These are phyloP conservation scores for Ctenomys sociabilis DNA, from an alignment of 2,113 vertebrate genomes.

Conservation along the genomic window DNA sequence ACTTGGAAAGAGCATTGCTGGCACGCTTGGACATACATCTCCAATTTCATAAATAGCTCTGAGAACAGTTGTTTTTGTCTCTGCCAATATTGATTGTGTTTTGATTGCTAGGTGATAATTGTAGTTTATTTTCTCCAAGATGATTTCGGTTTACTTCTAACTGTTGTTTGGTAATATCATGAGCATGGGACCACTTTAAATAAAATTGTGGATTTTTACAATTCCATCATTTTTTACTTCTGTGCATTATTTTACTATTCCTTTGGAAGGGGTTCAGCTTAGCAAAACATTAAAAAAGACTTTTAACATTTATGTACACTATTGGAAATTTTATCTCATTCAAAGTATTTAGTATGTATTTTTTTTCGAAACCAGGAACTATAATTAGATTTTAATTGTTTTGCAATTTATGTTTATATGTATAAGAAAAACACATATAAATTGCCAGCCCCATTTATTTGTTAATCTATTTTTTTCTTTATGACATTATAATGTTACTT, in stretches of 20 bases:
- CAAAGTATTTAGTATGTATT: not conserved
- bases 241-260: not conserved
- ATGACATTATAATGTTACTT: not conserved
- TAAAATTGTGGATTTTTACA: no score
- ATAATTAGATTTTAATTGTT: not conserved
- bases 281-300: not conserved
- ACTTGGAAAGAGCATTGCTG: not conserved
- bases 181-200: no score
- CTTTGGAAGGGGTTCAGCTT: not conserved
- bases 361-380: not conserved
- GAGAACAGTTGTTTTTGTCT: not conserved
- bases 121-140: no score
- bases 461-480: not conserved
- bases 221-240: not conserved
- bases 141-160: no score
- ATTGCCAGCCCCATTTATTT: not conserved
- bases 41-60: not conserved
- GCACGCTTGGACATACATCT: no score
- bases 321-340: not conserved
- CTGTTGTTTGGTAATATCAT: no score
- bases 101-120: no score
- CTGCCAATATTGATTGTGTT: no score
- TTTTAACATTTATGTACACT: not conserved
- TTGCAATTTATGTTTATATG: not conserved
- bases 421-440: not conserved